Evolutionary conservation across 2,888 invertebrate genomes (phyloP).

Genomic region (Nomada ruficornis): DNA sequence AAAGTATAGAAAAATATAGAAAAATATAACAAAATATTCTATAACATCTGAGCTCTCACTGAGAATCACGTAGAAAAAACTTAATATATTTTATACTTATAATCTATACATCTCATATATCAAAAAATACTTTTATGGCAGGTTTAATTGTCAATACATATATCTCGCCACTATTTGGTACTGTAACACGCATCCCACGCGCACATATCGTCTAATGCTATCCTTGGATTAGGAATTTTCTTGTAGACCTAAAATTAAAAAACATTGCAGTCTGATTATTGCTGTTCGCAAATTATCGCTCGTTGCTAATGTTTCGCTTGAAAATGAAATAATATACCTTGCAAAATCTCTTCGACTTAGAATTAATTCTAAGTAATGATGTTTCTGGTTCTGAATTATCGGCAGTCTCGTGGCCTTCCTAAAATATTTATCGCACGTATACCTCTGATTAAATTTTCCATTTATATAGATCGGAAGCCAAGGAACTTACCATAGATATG

Average conservation of each 20-base stretch:
- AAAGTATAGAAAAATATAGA: too few species aligned
- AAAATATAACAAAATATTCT: too few species aligned
- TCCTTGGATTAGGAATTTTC: slow-evolving; percentile 14
- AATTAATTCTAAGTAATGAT: background rate
- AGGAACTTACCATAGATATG: background rate
- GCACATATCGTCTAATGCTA: slow-evolving; percentile 29
- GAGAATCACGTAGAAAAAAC: too few species aligned
- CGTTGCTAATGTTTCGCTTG: too few species aligned
- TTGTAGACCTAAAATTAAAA: slow-evolving; percentile 14
- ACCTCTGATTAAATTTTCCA: background rate
- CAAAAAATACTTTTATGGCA: too few species aligned
- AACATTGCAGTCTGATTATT: background rate
- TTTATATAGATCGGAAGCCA: background rate
- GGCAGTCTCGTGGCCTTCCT: background rate
- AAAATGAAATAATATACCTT: slow-evolving; percentile 25
- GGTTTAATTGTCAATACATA: too few species aligned
- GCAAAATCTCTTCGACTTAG: slow-evolving; percentile 7
- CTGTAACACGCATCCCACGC: background rate
- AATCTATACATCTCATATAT: too few species aligned
- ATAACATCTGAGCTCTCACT: too few species aligned
- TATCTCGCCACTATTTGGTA: too few species aligned
- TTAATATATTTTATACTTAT: too few species aligned
- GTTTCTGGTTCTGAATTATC: background rate
- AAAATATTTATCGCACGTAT: slow-evolving; percentile 8
- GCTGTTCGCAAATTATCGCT: too few species aligned